A percentile compares a stretch with the other conserved stretches of the same genome.
Evolutionary conservation across 1,140 invertebrate species (phyloP).

Genomic region (Lanistes nyassanus): DNA sequence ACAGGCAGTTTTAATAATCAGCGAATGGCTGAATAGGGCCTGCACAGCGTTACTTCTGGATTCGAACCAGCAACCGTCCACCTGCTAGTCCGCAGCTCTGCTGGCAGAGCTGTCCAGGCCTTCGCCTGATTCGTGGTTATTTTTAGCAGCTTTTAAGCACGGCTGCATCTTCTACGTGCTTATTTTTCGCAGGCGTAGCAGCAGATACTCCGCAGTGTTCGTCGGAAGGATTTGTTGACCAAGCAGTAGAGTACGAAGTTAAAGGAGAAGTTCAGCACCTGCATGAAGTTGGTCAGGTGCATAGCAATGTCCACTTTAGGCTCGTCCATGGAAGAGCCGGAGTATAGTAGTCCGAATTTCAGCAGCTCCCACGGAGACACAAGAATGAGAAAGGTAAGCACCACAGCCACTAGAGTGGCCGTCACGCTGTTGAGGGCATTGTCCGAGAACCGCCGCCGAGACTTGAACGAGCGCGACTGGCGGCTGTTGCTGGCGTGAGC

Average conservation of each 20-base stretch:
- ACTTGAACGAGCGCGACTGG: conserved; percentile 16
- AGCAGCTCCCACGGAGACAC: conserved; percentile 63
- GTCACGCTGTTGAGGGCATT: conserved; percentile 62
- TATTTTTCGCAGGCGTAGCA: conserved; percentile 28
- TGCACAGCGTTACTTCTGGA: too few species aligned
- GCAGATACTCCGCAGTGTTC: conserved; percentile 51
- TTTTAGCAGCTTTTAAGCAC: too few species aligned
- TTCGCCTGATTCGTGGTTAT: too few species aligned
- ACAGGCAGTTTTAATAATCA: too few species aligned
- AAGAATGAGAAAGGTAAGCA: conserved; percentile 62
- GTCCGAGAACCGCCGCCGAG: conserved; percentile 38
- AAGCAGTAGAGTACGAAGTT: conserved; percentile 65
- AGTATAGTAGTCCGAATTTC: conserved; percentile 48
- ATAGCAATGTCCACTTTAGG: conserved; percentile 45
- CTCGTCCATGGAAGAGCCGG: conserved; percentile 16
- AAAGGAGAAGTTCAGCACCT: conserved; percentile 63
- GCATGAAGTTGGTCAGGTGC: conserved; percentile 63
- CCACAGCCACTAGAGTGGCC: conserved; percentile 61
- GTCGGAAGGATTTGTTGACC: conserved; percentile 63
- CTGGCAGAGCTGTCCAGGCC: too few species aligned
- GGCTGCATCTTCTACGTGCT: too few species aligned
- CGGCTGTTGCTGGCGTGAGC: too few species aligned
- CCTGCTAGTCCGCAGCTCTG: too few species aligned
- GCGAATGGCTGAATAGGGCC: too few species aligned
- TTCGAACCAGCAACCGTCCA: too few species aligned